Evolutionary conservation across 2,113 vertebrate species (phyloP), one percentile per base, ranked within the genome.

Genomic region (Apistogramma diplotaenia): DNA sequence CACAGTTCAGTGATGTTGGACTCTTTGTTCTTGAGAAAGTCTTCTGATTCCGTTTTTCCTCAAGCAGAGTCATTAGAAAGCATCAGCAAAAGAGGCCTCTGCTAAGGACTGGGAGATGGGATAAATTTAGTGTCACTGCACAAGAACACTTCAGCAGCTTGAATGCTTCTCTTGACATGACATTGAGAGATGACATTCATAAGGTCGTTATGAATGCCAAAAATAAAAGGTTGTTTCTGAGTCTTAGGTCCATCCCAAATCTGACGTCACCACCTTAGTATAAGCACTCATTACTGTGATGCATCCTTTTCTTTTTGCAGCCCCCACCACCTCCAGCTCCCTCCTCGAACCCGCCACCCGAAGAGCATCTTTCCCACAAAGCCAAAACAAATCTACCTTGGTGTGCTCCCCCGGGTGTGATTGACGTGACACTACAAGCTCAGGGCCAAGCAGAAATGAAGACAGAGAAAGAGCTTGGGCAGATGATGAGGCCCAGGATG

Each of bases 351-450:
- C 43, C 46, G 76, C 46, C n/a, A 71, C 75, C 78, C 76, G 25
- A 61, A 83, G 62, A 72, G 49, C 59, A 67, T 73, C 43, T 83
- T 78, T 81, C 85, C 85, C 59, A 72, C 27, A 23, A 82, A 89
- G 58, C 55, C 70, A 79, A 79, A 89, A 89, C 85, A 87, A 92
- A 91, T 78, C 78, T 40, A 61, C 40, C 82, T 86, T 19, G 58
- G 15, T 29, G 57, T 76, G 62, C 87, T 91, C 77, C 80, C 85
- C 51, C 27, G 81, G 61, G 87, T 82, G 78, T 65, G 55, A 87
- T 88, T 2, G 79, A 85, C 2, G 58, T 40, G 78, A 70, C 67
- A 51, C 71, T 16, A 33, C 27, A 35, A 56, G 31, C 74, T 73
- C 58, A 46, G 35, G 58, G 57, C 21, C 35, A 6, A 83, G 75